phyloP scores from a whole-genome alignment of 2,113 vertebrate species.

The Alethe diademata region DNA sequence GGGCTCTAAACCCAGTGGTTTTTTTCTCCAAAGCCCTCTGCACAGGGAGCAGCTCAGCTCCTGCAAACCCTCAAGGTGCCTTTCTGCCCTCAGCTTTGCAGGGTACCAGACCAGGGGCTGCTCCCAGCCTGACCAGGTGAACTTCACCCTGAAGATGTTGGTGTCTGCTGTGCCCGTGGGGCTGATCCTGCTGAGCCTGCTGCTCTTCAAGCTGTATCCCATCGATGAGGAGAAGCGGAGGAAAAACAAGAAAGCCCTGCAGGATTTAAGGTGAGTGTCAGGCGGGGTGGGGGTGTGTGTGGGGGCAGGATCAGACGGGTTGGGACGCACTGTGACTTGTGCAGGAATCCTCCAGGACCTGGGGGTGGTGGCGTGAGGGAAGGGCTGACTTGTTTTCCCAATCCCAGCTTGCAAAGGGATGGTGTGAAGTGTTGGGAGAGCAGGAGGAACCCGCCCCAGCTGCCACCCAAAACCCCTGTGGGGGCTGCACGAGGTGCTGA shows the following conservation, averaged over 20 bases:
- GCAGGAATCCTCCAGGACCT: not conserved
- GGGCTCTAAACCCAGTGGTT: not conserved
- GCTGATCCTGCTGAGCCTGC: constrained; percentile 84
- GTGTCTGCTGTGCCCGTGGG: constrained; percentile 83
- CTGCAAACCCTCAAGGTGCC: not conserved
- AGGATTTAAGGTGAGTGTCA: constrained; percentile 78
- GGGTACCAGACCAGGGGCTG: constrained; percentile 85
- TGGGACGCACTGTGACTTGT: not conserved
- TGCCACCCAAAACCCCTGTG: not conserved
- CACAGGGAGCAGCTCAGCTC: not conserved
- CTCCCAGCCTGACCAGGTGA: constrained; percentile 79
- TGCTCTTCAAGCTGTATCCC: constrained; percentile 89
- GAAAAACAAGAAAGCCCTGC: constrained; percentile 84
- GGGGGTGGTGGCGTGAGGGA: not conserved
- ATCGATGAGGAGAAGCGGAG: constrained; percentile 84
- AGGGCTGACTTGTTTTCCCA: not conserved
- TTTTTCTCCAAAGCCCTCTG: not conserved
- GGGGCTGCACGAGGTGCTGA: accelerated
- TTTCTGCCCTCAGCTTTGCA: constrained; percentile 79
- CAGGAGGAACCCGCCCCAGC: not conserved
- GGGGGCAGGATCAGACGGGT: not conserved
- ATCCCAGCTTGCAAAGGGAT: not conserved
- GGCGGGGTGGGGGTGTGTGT: not conserved
- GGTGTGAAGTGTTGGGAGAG: not conserved
- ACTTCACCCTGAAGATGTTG: constrained; percentile 87